These are phyloP conservation scores for Palaemon carinicauda DNA, from an alignment of 1,140 invertebrate genomes.

Conservation along the genomic window DNA sequence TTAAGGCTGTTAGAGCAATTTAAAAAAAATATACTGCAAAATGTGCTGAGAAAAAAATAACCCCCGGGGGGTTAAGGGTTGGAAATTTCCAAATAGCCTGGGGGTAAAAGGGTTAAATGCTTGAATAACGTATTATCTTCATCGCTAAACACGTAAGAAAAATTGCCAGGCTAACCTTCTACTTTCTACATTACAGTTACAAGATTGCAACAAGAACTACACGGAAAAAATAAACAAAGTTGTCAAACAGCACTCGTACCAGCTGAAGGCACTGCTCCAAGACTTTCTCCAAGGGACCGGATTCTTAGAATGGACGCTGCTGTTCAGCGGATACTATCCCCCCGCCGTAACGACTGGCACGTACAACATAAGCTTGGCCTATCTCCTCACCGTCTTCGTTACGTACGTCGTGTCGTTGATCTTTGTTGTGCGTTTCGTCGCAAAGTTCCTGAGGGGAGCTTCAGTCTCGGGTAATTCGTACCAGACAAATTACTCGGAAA, in stretches of 20 bases:
- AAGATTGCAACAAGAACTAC: constrained; percentile 23
- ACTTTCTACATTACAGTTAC: background rate
- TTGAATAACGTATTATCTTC: background rate
- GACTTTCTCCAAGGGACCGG: constrained; percentile 78
- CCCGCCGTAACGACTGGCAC: constrained; percentile 65
- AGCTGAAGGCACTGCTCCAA: background rate
- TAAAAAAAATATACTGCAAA: no score
- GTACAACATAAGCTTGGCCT: constrained; percentile 80
- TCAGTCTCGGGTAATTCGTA: background rate
- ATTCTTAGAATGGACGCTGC: constrained; percentile 76
- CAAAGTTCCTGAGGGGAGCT: constrained; percentile 30
- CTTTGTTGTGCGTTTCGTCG: constrained; percentile 22
- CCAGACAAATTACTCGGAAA: constrained; percentile 73
- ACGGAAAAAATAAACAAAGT: background rate
- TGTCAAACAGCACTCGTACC: background rate
- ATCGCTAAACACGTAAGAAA: no score
- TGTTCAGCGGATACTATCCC: constrained; percentile 82
- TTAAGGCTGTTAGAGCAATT: no score
- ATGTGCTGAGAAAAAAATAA: no score
- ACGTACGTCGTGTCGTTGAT: constrained; percentile 75
- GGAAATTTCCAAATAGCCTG: no score
- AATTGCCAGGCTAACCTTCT: background rate
- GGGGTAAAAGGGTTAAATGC: background rate
- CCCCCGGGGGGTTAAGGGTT: no score
- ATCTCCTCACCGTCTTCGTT: constrained; percentile 72